Conservation (phyloP, 2,113 vertebrate genomes). For the Campylomormyrus tamandua region DNA sequence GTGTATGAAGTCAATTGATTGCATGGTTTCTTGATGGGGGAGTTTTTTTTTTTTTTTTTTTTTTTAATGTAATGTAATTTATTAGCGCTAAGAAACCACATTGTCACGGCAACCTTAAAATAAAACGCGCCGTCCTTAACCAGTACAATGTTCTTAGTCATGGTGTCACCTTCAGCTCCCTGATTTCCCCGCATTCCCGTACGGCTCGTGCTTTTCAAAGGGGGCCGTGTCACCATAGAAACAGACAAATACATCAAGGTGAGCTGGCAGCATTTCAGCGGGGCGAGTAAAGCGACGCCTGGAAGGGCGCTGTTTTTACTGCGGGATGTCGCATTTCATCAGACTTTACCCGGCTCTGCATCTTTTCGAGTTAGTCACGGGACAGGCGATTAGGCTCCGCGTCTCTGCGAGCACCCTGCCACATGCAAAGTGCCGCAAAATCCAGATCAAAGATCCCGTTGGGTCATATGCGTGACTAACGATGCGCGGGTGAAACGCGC, state of each 20-base stretch:
- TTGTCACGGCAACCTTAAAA: not conserved
- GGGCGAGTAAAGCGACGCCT: slow-evolving; percentile 38
- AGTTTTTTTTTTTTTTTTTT: not conserved
- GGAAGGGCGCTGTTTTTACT: slow-evolving; percentile 21
- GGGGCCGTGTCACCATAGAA: slow-evolving; percentile 55
- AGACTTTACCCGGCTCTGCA: not conserved
- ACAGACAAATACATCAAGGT: slow-evolving; percentile 50
- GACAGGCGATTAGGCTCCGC: not conserved
- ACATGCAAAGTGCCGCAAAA: not conserved
- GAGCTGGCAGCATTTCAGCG: slow-evolving; percentile 36
- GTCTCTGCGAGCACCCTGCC: not conserved
- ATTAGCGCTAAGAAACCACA: not conserved
- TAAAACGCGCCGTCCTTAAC: not conserved
- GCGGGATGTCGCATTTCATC: not conserved
- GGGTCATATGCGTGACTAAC: not conserved
- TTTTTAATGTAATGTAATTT: not conserved
- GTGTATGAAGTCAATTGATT: not conserved
- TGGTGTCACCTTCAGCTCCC: not conserved
- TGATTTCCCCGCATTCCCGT: not conserved
- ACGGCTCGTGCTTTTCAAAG: slow-evolving; percentile 15
- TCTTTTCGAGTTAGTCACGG: not conserved
- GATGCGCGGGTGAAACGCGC: not conserved
- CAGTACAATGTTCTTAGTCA: not conserved
- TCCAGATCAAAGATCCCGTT: not conserved
- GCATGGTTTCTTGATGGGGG: not conserved